phyloP scores from a whole-genome alignment of 1,140 invertebrate genomes.

The Augochlora pura region DNA sequence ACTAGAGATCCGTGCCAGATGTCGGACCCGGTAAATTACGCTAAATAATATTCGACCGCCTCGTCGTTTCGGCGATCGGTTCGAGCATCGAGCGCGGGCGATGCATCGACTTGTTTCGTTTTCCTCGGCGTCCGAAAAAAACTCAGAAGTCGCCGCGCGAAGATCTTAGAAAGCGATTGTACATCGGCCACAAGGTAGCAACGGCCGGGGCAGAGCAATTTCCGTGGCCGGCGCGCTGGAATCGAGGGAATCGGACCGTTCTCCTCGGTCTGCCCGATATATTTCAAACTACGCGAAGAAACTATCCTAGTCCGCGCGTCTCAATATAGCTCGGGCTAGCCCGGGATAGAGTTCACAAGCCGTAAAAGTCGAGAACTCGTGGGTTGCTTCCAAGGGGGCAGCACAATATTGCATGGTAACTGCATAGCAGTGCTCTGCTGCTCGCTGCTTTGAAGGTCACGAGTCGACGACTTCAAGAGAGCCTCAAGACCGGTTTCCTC shows the following conservation, averaged over 20 bases:
- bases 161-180: background rate
- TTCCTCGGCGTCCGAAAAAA: no score
- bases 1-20: no score
- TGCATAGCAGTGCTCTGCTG: conserved; percentile 63
- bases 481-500: conserved; percentile 75
- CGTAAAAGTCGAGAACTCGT: conserved; percentile 45
- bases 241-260: conserved; percentile 17
- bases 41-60: no score
- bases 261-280: background rate
- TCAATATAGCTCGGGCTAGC: conserved; percentile 26
- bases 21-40: no score
- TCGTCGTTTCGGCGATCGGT: no score
- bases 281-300: conserved; percentile 23
- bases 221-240: conserved; percentile 1
- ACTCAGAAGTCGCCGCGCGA: no score
- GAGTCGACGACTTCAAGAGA: conserved; percentile 75
- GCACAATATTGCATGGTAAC: conserved; percentile 69
- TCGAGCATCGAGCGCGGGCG: no score
- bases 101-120: no score
- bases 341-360: conserved; percentile 15
- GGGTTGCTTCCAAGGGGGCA: conserved; percentile 54
- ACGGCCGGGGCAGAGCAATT: conserved; percentile 21
- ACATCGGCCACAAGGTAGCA: background rate
- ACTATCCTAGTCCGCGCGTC: background rate
- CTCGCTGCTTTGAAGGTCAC: conserved; percentile 78